These are phyloP conservation scores for Chloroclysta siterata DNA, from an alignment of 2,888 invertebrate genomes.

Conservation along the genomic window DNA sequence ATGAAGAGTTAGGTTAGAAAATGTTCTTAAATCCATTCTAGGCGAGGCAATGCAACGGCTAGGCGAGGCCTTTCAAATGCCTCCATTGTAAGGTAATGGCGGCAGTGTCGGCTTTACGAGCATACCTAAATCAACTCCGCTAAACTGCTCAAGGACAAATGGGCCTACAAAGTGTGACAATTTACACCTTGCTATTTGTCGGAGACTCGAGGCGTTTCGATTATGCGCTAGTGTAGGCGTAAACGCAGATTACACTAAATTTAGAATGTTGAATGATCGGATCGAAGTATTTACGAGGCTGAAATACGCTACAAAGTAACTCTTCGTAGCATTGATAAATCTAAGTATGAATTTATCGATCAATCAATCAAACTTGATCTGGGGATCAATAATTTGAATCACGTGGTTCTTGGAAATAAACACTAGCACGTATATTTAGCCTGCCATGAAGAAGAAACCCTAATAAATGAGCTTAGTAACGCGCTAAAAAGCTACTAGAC, in stretches of 20 bases:
- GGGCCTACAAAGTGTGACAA: slow-evolving; percentile 33
- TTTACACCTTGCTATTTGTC: slow-evolving; percentile 35
- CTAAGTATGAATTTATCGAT: slow-evolving; percentile 13
- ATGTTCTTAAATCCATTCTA: slow-evolving; percentile 10
- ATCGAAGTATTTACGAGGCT: slow-evolving; percentile 23
- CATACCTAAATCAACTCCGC: slow-evolving; percentile 31
- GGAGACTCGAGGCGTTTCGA: slow-evolving; percentile 16
- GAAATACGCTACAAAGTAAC: slow-evolving; percentile 16
- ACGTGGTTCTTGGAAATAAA: not conserved
- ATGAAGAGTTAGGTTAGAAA: slow-evolving; percentile 3
- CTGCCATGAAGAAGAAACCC: not conserved
- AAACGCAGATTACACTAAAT: slow-evolving; percentile 23
- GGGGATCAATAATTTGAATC: slow-evolving; percentile 4
- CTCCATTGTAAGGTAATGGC: slow-evolving; percentile 32
- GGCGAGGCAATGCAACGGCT: slow-evolving; percentile 11
- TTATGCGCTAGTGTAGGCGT: slow-evolving; percentile 30
- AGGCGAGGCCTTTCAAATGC: slow-evolving; percentile 29
- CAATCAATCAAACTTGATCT: slow-evolving; percentile 5
- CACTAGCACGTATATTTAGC: not conserved
- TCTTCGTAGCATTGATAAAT: slow-evolving; percentile 14
- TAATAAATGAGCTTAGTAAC: not conserved
- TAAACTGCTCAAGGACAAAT: slow-evolving; percentile 39
- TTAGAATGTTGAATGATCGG: slow-evolving; percentile 32
- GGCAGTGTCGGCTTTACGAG: slow-evolving; percentile 28
- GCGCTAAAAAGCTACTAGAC: slow-evolving; percentile 5